Evolutionary conservation across 2,113 vertebrate species (phyloP).

Genomic region (Triplophysa dalaica): DNA sequence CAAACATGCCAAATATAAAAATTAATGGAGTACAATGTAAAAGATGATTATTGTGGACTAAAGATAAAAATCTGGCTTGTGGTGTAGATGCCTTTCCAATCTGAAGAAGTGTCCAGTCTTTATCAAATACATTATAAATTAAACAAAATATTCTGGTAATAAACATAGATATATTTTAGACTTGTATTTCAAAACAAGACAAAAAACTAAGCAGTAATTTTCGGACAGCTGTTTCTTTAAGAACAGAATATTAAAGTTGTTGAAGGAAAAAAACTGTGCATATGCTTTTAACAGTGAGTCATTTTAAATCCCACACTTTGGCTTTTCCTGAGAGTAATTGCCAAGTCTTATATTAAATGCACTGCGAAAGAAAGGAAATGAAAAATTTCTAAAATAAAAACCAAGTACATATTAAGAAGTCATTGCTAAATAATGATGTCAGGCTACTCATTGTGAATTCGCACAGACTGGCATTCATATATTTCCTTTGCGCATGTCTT

Average conservation of each 20-base stretch:
- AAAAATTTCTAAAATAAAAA: not conserved
- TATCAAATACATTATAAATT: no score
- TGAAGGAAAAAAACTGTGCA: not conserved
- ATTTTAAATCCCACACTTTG: not conserved
- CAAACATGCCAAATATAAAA: no score
- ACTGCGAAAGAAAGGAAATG: not conserved
- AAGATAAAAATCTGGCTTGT: no score
- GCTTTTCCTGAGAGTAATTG: not conserved
- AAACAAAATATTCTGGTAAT: no score
- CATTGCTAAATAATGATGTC: slow-evolving; percentile 17
- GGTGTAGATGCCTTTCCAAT: no score
- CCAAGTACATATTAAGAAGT: not conserved
- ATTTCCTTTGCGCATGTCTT: slow-evolving; percentile 65
- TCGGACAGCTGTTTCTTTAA: no score
- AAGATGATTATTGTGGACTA: no score
- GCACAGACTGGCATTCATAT: slow-evolving; percentile 21
- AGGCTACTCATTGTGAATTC: not conserved
- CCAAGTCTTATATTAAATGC: not conserved
- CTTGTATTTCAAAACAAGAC: no score
- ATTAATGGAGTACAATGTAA: no score
- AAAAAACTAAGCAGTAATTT: no score
- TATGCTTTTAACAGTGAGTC: not conserved
- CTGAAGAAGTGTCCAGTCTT: no score
- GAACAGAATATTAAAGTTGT: not conserved
- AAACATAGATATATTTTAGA: no score